Percentiles rank a stretch among this genome's conserved stretches.
phyloP scores from a whole-genome alignment of 2,797 vertebrate genomes.

The Labeo calbasu region DNA sequence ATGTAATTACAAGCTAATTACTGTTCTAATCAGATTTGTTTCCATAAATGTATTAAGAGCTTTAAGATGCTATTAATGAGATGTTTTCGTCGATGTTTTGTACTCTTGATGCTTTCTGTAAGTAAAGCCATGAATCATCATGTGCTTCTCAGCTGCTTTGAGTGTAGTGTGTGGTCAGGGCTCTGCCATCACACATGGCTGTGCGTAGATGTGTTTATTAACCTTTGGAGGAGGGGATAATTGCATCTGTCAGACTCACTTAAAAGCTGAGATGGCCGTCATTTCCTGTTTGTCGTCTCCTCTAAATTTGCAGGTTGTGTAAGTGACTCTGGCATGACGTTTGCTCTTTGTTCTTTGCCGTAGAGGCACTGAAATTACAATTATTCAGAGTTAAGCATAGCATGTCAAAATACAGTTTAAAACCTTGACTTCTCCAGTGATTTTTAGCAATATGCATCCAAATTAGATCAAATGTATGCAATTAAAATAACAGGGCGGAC shows the following conservation, averaged over 20 bases:
- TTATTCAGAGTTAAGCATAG: background rate
- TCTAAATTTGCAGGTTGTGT: conserved; percentile 61
- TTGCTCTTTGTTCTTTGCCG: background rate
- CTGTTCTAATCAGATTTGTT: background rate
- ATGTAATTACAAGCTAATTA: background rate
- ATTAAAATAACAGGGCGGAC: background rate
- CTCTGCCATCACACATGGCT: conserved; percentile 67
- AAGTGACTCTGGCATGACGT: conserved; percentile 51
- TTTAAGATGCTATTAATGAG: conserved; percentile 29
- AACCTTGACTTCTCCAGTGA: background rate
- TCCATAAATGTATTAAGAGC: background rate
- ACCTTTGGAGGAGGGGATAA: conserved; percentile 74
- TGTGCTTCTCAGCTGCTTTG: conserved; percentile 46
- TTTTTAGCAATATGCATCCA: background rate
- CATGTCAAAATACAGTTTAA: background rate
- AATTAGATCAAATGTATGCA: background rate
- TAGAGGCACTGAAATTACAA: background rate
- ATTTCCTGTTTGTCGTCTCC: conserved; percentile 69
- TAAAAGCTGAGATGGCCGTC: conserved; percentile 72
- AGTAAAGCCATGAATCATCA: conserved; percentile 43
- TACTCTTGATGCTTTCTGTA: conserved; percentile 20
- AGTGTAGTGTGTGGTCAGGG: conserved; percentile 60
- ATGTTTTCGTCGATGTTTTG: background rate
- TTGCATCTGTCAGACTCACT: conserved; percentile 78
- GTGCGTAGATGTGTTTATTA: conserved; percentile 74